Conservation (phyloP, 2,113 vertebrate species). For the Neolamprologus sp. region DNA sequence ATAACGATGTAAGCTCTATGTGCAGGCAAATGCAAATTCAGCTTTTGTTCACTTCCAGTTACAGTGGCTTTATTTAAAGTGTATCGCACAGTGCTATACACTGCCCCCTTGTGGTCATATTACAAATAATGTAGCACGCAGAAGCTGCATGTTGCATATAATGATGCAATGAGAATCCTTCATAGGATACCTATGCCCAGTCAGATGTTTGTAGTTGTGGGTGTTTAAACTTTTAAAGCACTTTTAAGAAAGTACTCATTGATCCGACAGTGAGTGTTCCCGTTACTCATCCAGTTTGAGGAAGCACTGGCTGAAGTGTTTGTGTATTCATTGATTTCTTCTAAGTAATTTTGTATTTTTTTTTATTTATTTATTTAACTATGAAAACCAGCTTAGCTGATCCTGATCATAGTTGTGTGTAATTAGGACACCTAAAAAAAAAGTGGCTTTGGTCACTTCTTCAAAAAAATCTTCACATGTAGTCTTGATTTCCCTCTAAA, state of each 20-base stretch:
- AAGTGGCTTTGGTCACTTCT: neutral
- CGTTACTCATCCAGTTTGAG: neutral
- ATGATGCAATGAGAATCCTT: neutral
- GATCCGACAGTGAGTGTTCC: neutral
- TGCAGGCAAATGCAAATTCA: neutral
- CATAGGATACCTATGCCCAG: neutral
- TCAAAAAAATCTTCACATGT: neutral
- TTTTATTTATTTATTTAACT: neutral
- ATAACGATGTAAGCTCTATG: neutral
- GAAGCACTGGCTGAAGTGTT: neutral
- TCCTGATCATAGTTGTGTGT: neutral
- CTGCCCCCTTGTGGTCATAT: neutral
- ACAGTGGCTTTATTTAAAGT: neutral
- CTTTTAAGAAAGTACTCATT: neutral
- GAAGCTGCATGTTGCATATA: neutral
- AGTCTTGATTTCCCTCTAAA: neutral
- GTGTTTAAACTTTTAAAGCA: neutral
- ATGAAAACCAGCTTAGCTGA: neutral
- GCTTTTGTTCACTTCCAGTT: neutral
- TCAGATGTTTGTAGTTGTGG: neutral
- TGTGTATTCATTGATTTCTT: neutral
- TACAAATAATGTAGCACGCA: neutral
- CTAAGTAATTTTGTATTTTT: neutral
- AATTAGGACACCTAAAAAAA: neutral
- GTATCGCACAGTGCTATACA: accelerated